Evolutionary conservation across 2,888 invertebrate genomes (phyloP).

Genomic region (Quadriops clusia): DNA sequence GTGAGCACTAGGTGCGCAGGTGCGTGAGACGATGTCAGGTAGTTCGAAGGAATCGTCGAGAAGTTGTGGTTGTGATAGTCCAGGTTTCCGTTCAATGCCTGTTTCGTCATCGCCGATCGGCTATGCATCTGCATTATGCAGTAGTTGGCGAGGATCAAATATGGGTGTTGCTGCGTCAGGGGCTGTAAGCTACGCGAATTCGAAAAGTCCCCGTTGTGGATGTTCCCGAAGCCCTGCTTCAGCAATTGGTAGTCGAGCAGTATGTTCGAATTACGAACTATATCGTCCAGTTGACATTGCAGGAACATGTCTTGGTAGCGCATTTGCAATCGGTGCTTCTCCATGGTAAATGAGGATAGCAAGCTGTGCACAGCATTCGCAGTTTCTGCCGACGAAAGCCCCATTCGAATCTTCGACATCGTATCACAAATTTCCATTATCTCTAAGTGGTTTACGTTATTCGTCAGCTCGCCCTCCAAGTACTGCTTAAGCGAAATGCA

Average conservation of each 20-base stretch:
- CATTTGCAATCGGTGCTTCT: conserved; percentile 54
- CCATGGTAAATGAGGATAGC: conserved; percentile 47
- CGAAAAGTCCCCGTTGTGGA: conserved; percentile 46
- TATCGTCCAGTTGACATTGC: conserved; percentile 59
- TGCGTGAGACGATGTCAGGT: conserved; percentile 23
- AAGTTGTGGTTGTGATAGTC: conserved; percentile 36
- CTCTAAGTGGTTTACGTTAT: conserved; percentile 53
- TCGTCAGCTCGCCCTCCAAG: conserved; percentile 61
- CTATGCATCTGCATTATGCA: conserved; percentile 64
- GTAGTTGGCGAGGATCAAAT: conserved; percentile 62
- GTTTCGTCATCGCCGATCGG: conserved; percentile 49
- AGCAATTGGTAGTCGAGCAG: conserved; percentile 56
- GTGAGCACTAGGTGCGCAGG: conserved; percentile 20
- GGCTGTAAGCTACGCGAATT: conserved; percentile 28
- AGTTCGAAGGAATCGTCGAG: conserved; percentile 28
- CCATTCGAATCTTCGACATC: conserved; percentile 48
- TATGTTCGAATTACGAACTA: conserved; percentile 52
- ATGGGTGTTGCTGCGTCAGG: conserved; percentile 49
- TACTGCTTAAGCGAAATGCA: conserved; percentile 63
- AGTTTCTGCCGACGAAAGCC: conserved; percentile 45
- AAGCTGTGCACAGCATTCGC: conserved; percentile 50
- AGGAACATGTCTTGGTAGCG: conserved; percentile 61
- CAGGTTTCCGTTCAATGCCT: conserved; percentile 38
- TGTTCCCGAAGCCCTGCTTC: conserved; percentile 52
- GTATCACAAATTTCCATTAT: conserved; percentile 53